Base-by-base conservation (phyloP, 2,888 invertebrate genomes). In the Nineta flava region DNA sequence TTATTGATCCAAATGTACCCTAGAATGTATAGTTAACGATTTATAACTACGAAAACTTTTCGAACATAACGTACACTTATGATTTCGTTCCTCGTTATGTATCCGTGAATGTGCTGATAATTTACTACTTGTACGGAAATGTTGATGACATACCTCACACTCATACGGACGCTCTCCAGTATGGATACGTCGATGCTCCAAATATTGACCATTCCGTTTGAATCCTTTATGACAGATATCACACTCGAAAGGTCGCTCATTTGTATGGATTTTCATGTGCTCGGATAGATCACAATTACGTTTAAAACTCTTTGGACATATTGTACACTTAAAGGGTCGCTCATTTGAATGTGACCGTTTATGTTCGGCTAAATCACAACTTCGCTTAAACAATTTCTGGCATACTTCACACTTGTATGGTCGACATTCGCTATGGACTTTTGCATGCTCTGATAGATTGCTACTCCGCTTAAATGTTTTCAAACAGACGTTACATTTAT, bases 351-450 rank as follows among this genome's bases (percentile, higher is more conserved):
- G 48, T 12, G 48, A 34, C 15, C 48, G 40, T 41, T 34, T 41
- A 9, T 48, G 48, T 13, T 48, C 35, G 7, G 35, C 26, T 13
- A 48, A 26, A 6, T 48, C 35, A 16, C 35, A 35, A 6, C 35
- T 48, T 10, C 35, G 35, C 9, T 48, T 48, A 31, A 48, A 48
- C 38, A 15, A 34, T 35, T 48, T 48, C 26, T 48, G 48, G 9
- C 48, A 48, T 9, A 48, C 26, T 17, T 48, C 48, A n/a, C 48
- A 48, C 9, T 48, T 48, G 3, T 48, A 48, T 15, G 48, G 48
- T 13, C 48, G 40, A 15, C 35, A 34, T 13, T 48, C 48, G n/a
- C 17, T 48, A 10, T 48, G 48, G 2, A 35, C 35, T 19, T 35
- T 40, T 16, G 48, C 19, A 21, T 48, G 48, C 31, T 48, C 35